These are phyloP conservation scores for Epinephelus cyanopodus DNA, from an alignment of 2,113 vertebrate species.

Conservation along the genomic window DNA sequence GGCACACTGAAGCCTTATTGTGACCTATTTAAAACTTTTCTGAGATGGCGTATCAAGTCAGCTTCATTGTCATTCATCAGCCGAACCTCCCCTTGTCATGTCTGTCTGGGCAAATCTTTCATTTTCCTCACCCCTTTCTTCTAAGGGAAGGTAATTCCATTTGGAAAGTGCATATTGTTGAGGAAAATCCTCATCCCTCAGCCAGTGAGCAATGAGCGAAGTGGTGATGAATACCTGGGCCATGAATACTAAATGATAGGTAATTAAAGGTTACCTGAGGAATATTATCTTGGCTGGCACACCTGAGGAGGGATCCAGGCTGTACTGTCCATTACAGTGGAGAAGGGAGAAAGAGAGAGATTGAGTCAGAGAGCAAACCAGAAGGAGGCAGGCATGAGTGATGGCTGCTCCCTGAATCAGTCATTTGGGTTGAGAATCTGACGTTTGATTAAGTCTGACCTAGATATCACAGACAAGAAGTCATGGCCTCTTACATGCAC, in stretches of 20 bases:
- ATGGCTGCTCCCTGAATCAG: conserved; percentile 74
- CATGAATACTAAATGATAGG: conserved; percentile 82
- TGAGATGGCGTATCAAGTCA: conserved; percentile 16
- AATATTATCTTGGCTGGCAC: conserved; percentile 72
- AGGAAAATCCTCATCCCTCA: conserved; percentile 53
- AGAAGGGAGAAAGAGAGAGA: conserved; percentile 33
- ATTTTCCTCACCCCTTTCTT: conserved; percentile 35
- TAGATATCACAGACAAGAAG: conserved; percentile 69
- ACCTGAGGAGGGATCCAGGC: conserved; percentile 65
- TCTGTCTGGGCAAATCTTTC: conserved; percentile 43
- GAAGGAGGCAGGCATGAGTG: conserved; percentile 63
- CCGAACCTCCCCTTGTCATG: conserved; percentile 10
- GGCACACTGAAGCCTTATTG: background rate
- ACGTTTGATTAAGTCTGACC: conserved; percentile 82
- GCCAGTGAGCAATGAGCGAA: conserved; percentile 57
- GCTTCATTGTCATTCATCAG: conserved; percentile 62
- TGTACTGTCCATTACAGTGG: conserved; percentile 63
- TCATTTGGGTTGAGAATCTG: conserved; percentile 70
- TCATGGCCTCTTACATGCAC: conserved; percentile 51
- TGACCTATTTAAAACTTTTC: conserved; percentile 61
- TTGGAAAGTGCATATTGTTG: conserved; percentile 49
- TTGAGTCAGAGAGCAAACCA: conserved; percentile 40
- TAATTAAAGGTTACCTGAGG: conserved; percentile 83
- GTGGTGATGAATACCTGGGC: conserved; percentile 72
- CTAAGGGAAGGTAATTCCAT: conserved; percentile 43